Conservation (phyloP, 2,113 vertebrate species). For the Isurus oxyrinchus region DNA sequence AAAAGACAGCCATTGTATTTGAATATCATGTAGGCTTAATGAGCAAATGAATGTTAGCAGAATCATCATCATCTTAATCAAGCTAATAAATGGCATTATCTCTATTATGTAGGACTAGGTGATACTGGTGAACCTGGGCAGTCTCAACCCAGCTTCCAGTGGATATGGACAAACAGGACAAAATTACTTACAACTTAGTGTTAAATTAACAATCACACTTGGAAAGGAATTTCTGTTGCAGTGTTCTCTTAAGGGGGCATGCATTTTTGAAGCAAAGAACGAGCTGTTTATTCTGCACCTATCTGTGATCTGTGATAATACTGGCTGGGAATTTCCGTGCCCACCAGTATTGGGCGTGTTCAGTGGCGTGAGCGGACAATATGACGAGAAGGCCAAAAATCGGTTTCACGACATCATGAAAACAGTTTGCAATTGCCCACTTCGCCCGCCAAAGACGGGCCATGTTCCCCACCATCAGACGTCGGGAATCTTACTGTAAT, state of each 20-base stretch:
- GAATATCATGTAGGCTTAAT: too few species aligned
- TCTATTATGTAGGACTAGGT: not conserved
- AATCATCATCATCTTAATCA: not conserved
- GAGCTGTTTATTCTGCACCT: not conserved
- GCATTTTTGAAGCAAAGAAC: not conserved
- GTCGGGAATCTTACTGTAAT: too few species aligned
- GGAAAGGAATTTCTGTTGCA: not conserved
- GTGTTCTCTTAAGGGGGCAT: not conserved
- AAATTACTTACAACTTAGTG: not conserved
- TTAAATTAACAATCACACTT: not conserved
- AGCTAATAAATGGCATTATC: not conserved
- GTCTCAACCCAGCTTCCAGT: not conserved
- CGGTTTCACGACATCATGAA: too few species aligned
- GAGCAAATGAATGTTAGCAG: not conserved
- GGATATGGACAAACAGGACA: not conserved
- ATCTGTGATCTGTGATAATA: not conserved
- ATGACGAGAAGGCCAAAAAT: too few species aligned
- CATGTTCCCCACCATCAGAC: too few species aligned
- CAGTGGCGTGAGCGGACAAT: too few species aligned
- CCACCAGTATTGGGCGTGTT: too few species aligned
- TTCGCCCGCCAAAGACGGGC: too few species aligned
- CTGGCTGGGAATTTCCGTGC: too few species aligned
- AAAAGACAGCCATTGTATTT: not conserved
- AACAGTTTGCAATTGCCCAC: too few species aligned
- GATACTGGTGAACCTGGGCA: not conserved